Evolutionary conservation across 2,888 invertebrate species (phyloP), one percentile per base, ranked within the genome.

Genomic region (Bruchidius siliquastri): DNA sequence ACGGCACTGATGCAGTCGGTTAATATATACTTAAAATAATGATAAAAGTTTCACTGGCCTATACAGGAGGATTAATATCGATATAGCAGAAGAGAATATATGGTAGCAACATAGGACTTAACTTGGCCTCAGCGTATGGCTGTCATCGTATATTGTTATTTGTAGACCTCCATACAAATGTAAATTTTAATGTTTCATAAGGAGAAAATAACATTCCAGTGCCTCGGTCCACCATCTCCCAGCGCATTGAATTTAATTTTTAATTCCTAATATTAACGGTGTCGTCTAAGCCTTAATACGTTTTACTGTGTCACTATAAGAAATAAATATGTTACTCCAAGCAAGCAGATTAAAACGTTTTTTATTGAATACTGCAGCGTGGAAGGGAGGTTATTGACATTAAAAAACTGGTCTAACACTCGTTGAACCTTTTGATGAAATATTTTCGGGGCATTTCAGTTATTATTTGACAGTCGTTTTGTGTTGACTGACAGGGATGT

Each of bases 101-200:
- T 49, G 49, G 49, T 49, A 49, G 49, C 49, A 49, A 49, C 49
- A 49, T 13, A 8, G 49, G 49, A 49, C 49, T 49, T 13, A 49
- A 49, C 13, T 49, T 49, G 49, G 49, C 49, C 71, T 71, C 68
- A 73, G 67, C 66, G 69, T 69, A 71, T 73, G 68, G 71, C 30
- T 73, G 73, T 73, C 73, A 70, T 73, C 73, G 32, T 73, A 73
- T 73, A 73, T 73, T 73, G 73, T 73, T 73, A 73, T 73, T 73
- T 71, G 73, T 71, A 73, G 70, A 71, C 71, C 68, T 68, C 18
- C 49, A 49, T 49, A 49, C 49, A 49, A 49, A 49, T 49, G 49
- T 49, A 49, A 49, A 49, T 49, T 49, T 49, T 49, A 49, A 49
- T 49, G 49, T 49, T 49, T 49, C 18, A 49, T 71, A 73, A 73